Conservation (phyloP, 2,113 vertebrate genomes). For the Hyla sarda region DNA sequence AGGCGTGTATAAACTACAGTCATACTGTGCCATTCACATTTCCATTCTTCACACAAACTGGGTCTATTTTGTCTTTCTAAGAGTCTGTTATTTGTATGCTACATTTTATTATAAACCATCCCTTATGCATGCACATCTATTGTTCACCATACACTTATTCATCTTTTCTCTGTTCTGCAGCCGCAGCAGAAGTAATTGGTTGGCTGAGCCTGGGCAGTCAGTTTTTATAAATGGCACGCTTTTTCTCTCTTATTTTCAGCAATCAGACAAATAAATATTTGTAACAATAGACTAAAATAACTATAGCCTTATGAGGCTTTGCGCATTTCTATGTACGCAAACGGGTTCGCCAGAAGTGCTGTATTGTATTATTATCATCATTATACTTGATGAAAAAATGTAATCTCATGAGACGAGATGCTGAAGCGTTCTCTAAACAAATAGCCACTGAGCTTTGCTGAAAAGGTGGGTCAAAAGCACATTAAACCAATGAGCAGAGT, state of each 20-base stretch:
- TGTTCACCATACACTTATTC: not conserved
- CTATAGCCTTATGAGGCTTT: not conserved
- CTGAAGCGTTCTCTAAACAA: not conserved
- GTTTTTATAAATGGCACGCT: not conserved
- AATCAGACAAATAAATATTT: slow-evolving; percentile 22
- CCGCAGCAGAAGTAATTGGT: not conserved
- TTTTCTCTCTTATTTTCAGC: not conserved
- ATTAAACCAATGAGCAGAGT: slow-evolving; percentile 10
- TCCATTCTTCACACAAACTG: not conserved
- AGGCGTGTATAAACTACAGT: not conserved
- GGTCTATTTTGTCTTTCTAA: not conserved
- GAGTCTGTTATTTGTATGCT: not conserved
- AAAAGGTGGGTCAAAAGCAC: slow-evolving; percentile 13
- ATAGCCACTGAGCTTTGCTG: not conserved
- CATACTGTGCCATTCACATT: not conserved
- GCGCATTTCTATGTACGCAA: not conserved
- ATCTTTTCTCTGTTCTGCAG: not conserved
- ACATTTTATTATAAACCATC: not conserved
- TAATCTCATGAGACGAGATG: not conserved
- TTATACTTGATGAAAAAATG: not conserved
- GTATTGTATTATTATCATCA: slow-evolving; percentile 29
- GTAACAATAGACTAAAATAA: slow-evolving; percentile 2
- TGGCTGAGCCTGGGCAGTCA: no score
- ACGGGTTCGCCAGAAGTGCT: not conserved
- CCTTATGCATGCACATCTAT: not conserved